Evolutionary conservation across 2,797 vertebrate genomes (phyloP).

Genomic region (Salmo trutta): DNA sequence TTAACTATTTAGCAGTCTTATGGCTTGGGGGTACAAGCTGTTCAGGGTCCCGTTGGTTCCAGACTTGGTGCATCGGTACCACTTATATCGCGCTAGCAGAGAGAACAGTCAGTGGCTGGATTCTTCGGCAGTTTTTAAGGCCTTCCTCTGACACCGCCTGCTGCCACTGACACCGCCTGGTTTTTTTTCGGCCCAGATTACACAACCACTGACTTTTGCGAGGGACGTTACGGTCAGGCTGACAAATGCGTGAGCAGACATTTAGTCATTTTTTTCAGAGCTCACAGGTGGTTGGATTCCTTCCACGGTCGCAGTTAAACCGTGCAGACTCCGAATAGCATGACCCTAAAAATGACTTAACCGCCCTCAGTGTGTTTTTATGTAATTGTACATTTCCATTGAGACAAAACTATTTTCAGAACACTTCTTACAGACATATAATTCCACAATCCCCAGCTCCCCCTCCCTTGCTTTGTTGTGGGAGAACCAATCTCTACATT

Average conservation of each 20-base stretch:
- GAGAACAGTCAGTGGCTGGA: no score
- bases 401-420: conserved; percentile 21
- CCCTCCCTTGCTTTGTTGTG: conserved; percentile 18
- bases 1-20: no score
- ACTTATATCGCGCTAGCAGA: background rate
- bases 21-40: no score
- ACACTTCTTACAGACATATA: conserved; percentile 20
- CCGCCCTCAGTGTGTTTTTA: conserved; percentile 40
- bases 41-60: no score
- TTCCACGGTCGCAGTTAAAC: conserved; percentile 51
- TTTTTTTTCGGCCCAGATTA: no score
- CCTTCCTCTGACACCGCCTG: no score
- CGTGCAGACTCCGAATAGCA: conserved; percentile 17
- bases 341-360: conserved; percentile 52
- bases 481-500: conserved; percentile 17
- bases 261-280: background rate
- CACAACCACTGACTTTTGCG: no score
- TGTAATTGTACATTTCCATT: conserved; percentile 62
- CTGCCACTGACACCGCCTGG: no score
- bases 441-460: conserved; percentile 20
- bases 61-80: background rate
- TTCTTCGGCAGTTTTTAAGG: no score
- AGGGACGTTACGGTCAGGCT: background rate
- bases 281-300: conserved; percentile 15
- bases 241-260: background rate